phyloP scores from a whole-genome alignment of 2,888 invertebrate genomes.

The Netelia inedita region DNA sequence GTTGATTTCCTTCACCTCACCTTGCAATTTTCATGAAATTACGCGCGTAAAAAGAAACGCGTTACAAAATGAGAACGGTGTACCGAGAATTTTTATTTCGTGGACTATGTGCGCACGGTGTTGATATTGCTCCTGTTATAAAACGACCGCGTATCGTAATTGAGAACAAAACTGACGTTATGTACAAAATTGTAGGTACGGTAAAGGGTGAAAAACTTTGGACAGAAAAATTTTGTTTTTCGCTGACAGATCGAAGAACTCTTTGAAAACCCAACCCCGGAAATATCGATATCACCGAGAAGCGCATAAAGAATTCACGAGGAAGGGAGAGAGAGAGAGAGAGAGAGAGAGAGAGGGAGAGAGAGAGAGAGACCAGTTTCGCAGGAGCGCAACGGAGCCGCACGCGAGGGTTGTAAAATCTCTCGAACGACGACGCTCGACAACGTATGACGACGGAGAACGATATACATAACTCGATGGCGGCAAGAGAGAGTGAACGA shows the following conservation, averaged over 20 bases:
- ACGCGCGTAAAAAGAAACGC: background rate
- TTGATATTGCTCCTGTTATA: background rate
- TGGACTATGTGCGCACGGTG: background rate
- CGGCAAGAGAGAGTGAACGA: conserved; percentile 57
- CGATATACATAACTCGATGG: conserved; percentile 38
- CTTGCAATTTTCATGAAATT: conserved; percentile 42
- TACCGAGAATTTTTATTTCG: background rate
- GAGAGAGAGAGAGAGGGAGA: conserved; percentile 39
- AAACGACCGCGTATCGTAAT: background rate
- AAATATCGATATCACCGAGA: conserved; percentile 41
- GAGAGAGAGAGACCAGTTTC: conserved; percentile 70
- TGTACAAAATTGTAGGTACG: no score
- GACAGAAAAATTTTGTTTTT: background rate
- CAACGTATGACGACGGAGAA: conserved; percentile 38
- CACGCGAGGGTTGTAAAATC: conserved; percentile 76
- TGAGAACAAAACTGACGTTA: background rate
- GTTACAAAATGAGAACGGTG: background rate
- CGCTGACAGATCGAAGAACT: background rate
- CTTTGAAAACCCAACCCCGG: conserved; percentile 46
- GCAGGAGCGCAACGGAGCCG: conserved; percentile 70
- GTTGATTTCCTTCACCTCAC: conserved; percentile 26
- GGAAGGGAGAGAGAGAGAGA: conserved; percentile 34
- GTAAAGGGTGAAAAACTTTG: no score
- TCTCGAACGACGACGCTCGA: conserved; percentile 45
- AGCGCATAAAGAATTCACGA: conserved; percentile 13